Evolutionary conservation across 2,113 vertebrate genomes (phyloP).

Genomic region (Tragelaphus imberbis): DNA sequence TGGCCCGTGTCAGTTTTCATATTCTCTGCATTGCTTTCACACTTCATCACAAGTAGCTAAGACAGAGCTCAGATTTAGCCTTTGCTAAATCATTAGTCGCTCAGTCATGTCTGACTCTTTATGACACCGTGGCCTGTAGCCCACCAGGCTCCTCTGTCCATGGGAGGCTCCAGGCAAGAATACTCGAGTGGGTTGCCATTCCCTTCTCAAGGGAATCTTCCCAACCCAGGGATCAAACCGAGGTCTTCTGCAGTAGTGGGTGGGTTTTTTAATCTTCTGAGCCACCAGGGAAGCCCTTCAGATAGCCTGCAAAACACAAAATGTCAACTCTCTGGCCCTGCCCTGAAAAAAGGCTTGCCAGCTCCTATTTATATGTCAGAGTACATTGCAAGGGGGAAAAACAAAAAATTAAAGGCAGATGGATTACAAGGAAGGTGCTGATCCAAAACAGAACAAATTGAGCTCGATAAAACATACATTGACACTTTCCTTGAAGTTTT

Average conservation of each 20-base stretch:
- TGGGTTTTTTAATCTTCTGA: not conserved
- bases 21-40: not conserved
- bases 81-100: not conserved
- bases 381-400: not conserved
- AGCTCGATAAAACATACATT: not conserved
- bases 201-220: not conserved
- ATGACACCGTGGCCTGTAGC: not conserved
- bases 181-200: not conserved
- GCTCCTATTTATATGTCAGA: not conserved
- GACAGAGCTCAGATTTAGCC: not conserved
- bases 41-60: not conserved
- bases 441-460: not conserved
- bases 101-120: not conserved
- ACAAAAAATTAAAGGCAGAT: not conserved
- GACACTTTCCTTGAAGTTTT: not conserved
- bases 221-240: accelerated
- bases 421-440: no score
- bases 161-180: not conserved
- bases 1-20: not conserved
- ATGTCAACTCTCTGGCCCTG: no score
- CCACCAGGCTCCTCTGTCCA: not conserved
- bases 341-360: not conserved
- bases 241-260: not conserved
- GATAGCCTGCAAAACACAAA: not conserved
- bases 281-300: not conserved